phyloP scores from a whole-genome alignment of 2,113 vertebrate species.

The Scomber scombrus region DNA sequence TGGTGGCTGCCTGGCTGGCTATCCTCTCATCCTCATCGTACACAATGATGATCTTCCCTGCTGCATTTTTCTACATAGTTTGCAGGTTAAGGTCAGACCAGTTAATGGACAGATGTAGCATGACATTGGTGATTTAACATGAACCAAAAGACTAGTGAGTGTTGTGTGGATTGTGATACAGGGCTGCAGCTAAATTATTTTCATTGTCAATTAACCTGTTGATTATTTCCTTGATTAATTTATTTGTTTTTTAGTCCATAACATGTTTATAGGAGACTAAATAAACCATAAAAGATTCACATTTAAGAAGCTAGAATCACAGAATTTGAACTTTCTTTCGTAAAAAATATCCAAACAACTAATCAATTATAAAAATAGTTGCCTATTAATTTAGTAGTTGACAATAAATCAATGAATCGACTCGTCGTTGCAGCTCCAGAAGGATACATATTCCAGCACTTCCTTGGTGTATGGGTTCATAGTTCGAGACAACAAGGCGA shows the following conservation, averaged over 20 bases:
- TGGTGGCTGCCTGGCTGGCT: conserved; percentile 93
- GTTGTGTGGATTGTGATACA: neutral
- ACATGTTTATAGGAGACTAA: no score
- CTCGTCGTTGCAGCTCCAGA: conserved; percentile 30
- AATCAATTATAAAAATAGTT: no score
- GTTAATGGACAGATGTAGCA: neutral
- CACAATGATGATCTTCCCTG: conserved; percentile 94
- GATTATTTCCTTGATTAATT: no score
- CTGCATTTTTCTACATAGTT: conserved; percentile 89
- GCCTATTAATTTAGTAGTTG: no score
- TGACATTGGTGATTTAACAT: neutral
- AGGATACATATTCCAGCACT: conserved; percentile 97
- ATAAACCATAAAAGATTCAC: no score
- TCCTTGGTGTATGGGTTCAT: conserved; percentile 94
- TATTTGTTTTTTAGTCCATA: no score
- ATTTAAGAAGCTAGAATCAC: no score
- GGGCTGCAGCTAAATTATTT: no score
- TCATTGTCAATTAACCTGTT: no score
- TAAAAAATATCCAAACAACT: no score
- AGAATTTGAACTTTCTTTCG: no score
- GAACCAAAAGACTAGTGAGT: neutral
- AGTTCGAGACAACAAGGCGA: conserved; percentile 89
- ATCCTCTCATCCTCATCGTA: conserved; percentile 95
- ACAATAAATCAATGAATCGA: no score
- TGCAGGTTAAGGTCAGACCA: conserved; percentile 76